phyloP scores from a whole-genome alignment of 2,113 vertebrate genomes.

The Poicephalus meyeri region DNA sequence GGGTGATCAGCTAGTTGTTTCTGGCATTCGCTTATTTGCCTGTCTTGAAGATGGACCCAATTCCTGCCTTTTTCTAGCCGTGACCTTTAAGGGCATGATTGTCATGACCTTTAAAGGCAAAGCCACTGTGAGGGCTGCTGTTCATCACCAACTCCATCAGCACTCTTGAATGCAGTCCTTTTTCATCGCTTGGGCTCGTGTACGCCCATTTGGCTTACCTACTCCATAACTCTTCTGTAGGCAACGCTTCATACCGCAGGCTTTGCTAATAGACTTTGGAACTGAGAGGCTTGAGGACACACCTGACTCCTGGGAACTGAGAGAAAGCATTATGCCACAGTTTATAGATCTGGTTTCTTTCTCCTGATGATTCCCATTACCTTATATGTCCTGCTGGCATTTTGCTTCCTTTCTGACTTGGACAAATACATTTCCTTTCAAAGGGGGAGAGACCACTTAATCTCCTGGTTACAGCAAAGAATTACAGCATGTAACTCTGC shows the following conservation, averaged over 20 bases:
- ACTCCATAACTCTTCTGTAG: background rate
- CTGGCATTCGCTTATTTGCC: background rate
- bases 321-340: background rate
- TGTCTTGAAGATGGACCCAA: background rate
- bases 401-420: background rate
- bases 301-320: background rate
- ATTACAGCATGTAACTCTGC: background rate
- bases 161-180: background rate
- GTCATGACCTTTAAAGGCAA: background rate
- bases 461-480: background rate
- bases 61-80: background rate
- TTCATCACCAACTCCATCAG: background rate
- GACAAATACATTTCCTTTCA: background rate
- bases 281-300: background rate
- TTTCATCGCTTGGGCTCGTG: background rate
- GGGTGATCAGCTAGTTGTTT: accelerated
- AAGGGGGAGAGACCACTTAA: background rate
- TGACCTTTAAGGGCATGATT: background rate
- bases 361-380: background rate
- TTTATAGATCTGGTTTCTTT: background rate
- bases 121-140: background rate
- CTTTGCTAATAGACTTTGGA: background rate
- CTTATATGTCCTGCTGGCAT: background rate
- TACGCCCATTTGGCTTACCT: background rate
- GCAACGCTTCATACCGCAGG: background rate